These are phyloP conservation scores for Labeo rohita DNA, from an alignment of 2,113 vertebrate genomes.

Conservation along the genomic window DNA sequence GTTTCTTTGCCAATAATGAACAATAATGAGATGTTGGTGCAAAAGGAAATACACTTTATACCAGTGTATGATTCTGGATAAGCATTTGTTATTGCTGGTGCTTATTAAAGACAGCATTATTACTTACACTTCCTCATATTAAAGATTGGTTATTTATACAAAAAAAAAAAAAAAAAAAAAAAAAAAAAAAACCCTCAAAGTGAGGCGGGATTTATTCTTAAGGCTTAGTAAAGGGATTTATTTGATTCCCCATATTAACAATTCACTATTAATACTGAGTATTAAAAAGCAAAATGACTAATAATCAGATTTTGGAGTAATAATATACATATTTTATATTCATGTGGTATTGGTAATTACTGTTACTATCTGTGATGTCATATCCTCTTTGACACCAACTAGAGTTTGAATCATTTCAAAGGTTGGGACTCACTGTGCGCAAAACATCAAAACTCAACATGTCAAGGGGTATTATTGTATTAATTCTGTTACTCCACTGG, in stretches of 20 bases:
- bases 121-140: too few species aligned
- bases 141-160: too few species aligned
- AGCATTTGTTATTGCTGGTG: too few species aligned
- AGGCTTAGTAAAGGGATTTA: not conserved
- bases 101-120: too few species aligned
- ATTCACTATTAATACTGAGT: not conserved
- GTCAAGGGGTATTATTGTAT: constrained; percentile 5
- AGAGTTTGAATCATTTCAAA: not conserved
- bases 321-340: not conserved
- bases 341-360: not conserved
- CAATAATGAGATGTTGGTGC: not conserved
- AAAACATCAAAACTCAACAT: constrained; percentile 19
- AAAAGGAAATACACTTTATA: too few species aligned
- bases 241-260: not conserved
- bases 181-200: not conserved
- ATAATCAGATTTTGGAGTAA: not conserved
- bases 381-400: not conserved
- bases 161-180: too few species aligned
- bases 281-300: not conserved
- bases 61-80: too few species aligned
- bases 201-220: not conserved
- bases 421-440: not conserved
- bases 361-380: constrained; percentile 18
- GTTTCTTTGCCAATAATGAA: not conserved
- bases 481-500: constrained; percentile 30